Evolutionary conservation across 1,140 invertebrate genomes (phyloP).

Genomic region (Papilio aristodemus): DNA sequence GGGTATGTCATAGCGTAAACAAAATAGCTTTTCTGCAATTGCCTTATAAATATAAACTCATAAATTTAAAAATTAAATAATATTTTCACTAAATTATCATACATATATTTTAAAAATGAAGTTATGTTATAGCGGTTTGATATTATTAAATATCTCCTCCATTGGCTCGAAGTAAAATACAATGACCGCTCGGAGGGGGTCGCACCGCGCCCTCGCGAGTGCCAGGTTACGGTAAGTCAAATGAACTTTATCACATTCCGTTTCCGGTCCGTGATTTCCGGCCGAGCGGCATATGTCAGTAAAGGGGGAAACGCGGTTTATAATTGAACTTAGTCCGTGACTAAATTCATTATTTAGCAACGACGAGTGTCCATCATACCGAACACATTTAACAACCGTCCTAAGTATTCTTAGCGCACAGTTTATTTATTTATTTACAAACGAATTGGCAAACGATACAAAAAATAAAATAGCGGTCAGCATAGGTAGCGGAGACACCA

Average conservation of each 20-base stretch:
- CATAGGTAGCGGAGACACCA: too few species aligned
- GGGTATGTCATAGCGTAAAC: too few species aligned
- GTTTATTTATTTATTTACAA: too few species aligned
- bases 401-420: too few species aligned
- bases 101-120: too few species aligned
- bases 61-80: too few species aligned
- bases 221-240: conserved; percentile 61
- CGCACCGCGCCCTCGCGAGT: conserved; percentile 50
- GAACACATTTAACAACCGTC: neutral
- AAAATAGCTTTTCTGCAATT: too few species aligned
- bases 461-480: too few species aligned
- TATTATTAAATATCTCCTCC: neutral
- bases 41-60: too few species aligned
- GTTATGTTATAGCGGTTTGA: neutral
- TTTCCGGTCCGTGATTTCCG: conserved; percentile 68
- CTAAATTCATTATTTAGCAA: conserved; percentile 12
- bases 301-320: conserved; percentile 48
- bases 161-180: neutral
- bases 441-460: too few species aligned
- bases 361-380: neutral
- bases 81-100: too few species aligned
- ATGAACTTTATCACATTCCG: conserved; percentile 76
- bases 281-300: conserved; percentile 43
- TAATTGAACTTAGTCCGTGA: conserved; percentile 10
- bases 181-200: neutral